Percentiles rank a stretch among this genome's conserved stretches.
phyloP scores from a whole-genome alignment of 2,797 vertebrate species.

The Erpetoichthys calabaricus region DNA sequence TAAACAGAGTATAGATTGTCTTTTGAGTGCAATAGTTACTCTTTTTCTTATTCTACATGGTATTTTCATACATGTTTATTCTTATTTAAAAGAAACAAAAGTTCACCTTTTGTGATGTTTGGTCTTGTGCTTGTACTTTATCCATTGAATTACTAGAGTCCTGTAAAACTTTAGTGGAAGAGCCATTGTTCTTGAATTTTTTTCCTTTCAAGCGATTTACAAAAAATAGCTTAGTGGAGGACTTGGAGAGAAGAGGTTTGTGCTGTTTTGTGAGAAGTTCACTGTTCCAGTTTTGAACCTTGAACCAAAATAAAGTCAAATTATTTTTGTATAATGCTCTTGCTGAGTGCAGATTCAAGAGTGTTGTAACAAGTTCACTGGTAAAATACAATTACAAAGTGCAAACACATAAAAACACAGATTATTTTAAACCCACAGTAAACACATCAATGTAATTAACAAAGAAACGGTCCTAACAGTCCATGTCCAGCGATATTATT shows the following conservation, averaged over 20 bases:
- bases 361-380: too few species aligned
- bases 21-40: too few species aligned
- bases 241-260: slow-evolving; percentile 68
- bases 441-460: too few species aligned
- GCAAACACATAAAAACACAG: background rate
- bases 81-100: background rate
- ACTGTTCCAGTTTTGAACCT: slow-evolving; percentile 85
- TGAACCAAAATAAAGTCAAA: slow-evolving; percentile 17
- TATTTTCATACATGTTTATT: too few species aligned
- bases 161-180: slow-evolving; percentile 73
- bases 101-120: slow-evolving; percentile 65
- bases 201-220: slow-evolving; percentile 82
- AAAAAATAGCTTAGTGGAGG: slow-evolving; percentile 85
- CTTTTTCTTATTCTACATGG: too few species aligned
- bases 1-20: too few species aligned
- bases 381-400: background rate
- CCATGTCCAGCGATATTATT: too few species aligned
- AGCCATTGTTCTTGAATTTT: slow-evolving; percentile 61
- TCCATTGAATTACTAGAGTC: slow-evolving; percentile 81
- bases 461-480: too few species aligned
- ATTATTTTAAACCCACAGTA: background rate
- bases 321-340: background rate
- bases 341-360: background rate
- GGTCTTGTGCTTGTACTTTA: slow-evolving; percentile 29
- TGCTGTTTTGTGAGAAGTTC: slow-evolving; percentile 79